Base-by-base conservation (phyloP, 2,113 vertebrate species). In the Neodontobutis hainanensis region DNA sequence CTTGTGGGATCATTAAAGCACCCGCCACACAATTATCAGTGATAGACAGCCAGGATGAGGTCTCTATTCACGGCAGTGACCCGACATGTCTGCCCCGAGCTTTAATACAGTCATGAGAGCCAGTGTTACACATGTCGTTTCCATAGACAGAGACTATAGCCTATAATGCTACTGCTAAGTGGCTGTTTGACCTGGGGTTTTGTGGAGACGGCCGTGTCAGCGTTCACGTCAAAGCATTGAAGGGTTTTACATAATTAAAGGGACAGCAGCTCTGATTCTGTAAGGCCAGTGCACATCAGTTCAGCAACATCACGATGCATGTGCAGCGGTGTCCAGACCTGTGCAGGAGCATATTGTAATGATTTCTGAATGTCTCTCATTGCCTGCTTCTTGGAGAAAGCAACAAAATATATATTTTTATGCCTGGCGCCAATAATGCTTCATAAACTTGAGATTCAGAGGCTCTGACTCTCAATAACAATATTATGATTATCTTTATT, bases 1-100 rank as follows among this genome's bases (percentile, higher is more conserved):
- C 67, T 64, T 40, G 10, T 55, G 61, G 73, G 65, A 68, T 80
- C 67, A 70, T 77, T 77, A 73, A 73, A 78, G 53, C 11, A 36
- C 50, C 27, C 70, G 55, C 48, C 10, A 8, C 49, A 38, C 63
- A 78, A 71, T 77, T 82, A 78, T 46, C 57, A 40, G 57, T 40
- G 52, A 81, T 71, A 32, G 68, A 68, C 61, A 7, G 59, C 0
- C 11, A 16, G 38, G 27, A 49, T 48, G 40, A 11, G 61, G 42
- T 19, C 11, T 27, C 3, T 27, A 27, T 27, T 27, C 19, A 27
- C 50, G 6, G 43, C 59, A n/a, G 47, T 2, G 19, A 35, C 14
- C 49, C 62, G 73, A 61, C 42, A 58, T 38, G 70, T 51, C 76
- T 9, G 58, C 42, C 32, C 34, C 59, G 43, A 49, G 8, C 46